A percentile compares a stretch with the other conserved stretches of the same genome.
These are phyloP conservation scores for Amphiura filiformis DNA, from an alignment of 35 echinoderm and acorn worm genomes.

Conservation along the genomic window DNA sequence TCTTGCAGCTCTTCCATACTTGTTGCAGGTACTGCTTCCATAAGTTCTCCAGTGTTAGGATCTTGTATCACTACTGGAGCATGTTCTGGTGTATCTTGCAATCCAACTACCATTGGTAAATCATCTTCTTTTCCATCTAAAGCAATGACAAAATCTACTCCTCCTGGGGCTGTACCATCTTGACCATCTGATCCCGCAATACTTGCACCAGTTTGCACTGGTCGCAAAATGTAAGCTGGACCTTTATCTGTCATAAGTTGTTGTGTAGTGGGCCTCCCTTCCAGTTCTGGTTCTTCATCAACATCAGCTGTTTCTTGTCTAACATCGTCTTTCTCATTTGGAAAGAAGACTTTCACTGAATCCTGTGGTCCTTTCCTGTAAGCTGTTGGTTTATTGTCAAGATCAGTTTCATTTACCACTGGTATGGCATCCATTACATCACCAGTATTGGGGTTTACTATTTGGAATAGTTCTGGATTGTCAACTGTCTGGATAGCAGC, in stretches of 20 bases:
- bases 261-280: background rate
- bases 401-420: conserved; percentile 37
- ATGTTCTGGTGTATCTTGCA: background rate
- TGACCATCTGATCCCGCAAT: background rate
- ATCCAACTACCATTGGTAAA: background rate
- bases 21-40: conserved; percentile 50
- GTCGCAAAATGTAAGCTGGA: conserved; percentile 63
- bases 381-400: conserved; percentile 37
- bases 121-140: background rate
- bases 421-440: conserved; percentile 52
- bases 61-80: conserved; percentile 25
- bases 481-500: background rate
- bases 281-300: background rate
- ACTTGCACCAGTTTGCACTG: background rate
- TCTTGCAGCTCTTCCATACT: conserved; percentile 42
- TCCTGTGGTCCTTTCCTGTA: background rate
- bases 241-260: conserved; percentile 66
- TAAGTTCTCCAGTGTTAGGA: conserved; percentile 51
- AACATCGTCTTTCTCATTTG: background rate
- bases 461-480: background rate
- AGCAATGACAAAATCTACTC: background rate
- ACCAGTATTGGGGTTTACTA: conserved; percentile 46
- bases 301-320: background rate
- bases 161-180: conserved; percentile 22
- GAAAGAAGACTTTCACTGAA: background rate